Conservation (phyloP, 2,888 invertebrate species). For the Itoplectis maculator region DNA sequence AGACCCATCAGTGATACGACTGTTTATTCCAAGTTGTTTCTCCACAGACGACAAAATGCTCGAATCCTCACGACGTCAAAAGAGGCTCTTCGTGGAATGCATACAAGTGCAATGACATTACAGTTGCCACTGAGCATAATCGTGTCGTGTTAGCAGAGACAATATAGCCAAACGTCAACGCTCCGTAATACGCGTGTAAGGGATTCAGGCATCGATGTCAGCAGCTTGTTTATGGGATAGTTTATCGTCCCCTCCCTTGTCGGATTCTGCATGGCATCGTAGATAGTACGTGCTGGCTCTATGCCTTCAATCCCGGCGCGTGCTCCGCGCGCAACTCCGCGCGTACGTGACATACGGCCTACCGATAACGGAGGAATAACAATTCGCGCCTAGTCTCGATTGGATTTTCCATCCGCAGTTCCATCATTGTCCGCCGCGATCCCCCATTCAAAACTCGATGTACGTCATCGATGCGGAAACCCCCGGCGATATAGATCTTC, state of each 20-base stretch:
- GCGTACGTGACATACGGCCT: constrained; percentile 59
- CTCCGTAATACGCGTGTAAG: constrained; percentile 32
- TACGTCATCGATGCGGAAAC: constrained; percentile 5
- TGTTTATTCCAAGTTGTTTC: background rate
- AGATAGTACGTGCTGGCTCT: constrained; percentile 38
- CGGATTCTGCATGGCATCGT: constrained; percentile 53
- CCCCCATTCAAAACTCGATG: background rate
- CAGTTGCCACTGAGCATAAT: constrained; percentile 9
- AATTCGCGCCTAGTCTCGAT: constrained; percentile 61
- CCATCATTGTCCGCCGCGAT: constrained; percentile 12
- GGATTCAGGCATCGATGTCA: constrained; percentile 25
- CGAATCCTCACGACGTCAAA: background rate
- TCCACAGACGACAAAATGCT: background rate
- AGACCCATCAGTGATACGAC: background rate
- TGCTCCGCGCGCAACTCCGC: background rate
- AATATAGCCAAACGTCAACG: constrained; percentile 9
- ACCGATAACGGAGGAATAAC: constrained; percentile 62
- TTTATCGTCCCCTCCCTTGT: constrained; percentile 57
- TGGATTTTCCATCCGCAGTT: constrained; percentile 56
- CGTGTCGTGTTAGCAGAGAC: background rate
- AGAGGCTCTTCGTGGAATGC: background rate
- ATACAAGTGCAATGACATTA: constrained; percentile 10
- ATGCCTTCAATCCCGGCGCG: constrained; percentile 8
- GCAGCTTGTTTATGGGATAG: constrained; percentile 61
- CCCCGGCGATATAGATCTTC: background rate